A percentile compares a stretch with the other conserved stretches of the same genome.
Conservation (phyloP, 92 coral and sea anemone genomes). For the Palythoa grandiflora region DNA sequence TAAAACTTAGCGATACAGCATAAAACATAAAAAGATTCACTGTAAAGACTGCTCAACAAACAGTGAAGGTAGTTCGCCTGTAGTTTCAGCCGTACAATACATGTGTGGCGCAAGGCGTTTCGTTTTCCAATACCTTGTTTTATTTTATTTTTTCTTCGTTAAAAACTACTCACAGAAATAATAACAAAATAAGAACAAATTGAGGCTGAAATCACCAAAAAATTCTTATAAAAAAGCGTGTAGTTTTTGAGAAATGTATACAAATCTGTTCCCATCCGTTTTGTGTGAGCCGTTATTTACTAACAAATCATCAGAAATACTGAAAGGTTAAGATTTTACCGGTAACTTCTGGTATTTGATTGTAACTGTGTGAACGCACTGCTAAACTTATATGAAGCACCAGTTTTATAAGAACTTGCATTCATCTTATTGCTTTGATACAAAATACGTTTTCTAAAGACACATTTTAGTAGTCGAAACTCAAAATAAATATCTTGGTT, state of each 20-base stretch:
- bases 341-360: slow-evolving; percentile 15
- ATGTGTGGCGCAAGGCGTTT: no score
- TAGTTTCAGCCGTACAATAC: no score
- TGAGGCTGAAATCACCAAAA: no score
- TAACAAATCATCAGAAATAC: neutral
- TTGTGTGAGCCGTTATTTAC: neutral
- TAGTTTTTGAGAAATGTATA: neutral
- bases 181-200: no score
- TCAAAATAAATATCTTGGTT: neutral
- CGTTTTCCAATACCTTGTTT: no score
- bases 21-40: no score
- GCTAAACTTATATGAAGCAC: slow-evolving; percentile 3
- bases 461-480: neutral
- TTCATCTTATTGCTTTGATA: neutral
- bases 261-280: neutral
- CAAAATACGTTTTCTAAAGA: neutral
- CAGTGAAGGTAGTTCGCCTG: no score
- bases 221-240: no score
- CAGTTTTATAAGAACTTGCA: neutral
- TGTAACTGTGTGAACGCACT: neutral
- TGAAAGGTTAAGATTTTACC: neutral
- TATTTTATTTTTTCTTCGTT: no score
- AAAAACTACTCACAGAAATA: no score
- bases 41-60: no score
- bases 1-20: no score